Percentiles rank a stretch among this genome's conserved stretches.
These are phyloP conservation scores for Chirona hameri DNA, from an alignment of 2,888 invertebrate species.

Conservation along the genomic window DNA sequence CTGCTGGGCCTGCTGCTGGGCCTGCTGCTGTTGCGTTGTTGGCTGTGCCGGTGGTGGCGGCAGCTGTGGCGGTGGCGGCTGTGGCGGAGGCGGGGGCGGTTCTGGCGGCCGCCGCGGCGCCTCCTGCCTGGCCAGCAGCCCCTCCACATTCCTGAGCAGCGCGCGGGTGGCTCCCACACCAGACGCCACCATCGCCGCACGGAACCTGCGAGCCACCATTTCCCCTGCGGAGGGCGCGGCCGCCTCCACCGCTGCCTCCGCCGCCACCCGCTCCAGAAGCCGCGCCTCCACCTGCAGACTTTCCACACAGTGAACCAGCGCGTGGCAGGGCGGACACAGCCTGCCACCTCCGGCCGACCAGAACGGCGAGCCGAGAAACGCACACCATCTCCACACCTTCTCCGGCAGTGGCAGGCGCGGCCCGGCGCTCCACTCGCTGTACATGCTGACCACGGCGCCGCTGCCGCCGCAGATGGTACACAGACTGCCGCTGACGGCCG, in stretches of 20 bases:
- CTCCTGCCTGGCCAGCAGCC: background rate
- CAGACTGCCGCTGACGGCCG: background rate
- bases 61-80: background rate
- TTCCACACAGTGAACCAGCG: background rate
- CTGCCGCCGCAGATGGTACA: slow-evolving; percentile 14
- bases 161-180: background rate
- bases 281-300: slow-evolving; percentile 24
- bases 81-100: background rate
- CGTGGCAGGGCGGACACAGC: background rate
- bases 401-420: slow-evolving; percentile 2
- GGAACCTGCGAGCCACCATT: background rate
- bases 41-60: background rate
- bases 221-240: background rate
- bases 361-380: slow-evolving; percentile 23
- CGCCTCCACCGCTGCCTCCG: background rate
- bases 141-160: background rate
- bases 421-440: background rate
- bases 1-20: no score
- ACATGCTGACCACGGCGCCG: background rate
- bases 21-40: background rate
- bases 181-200: background rate
- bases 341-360: background rate
- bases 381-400: slow-evolving; percentile 25
- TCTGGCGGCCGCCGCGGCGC: background rate
- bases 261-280: background rate